Conservation (phyloP, 2,888 invertebrate species). For the Pollenia amentaria region DNA sequence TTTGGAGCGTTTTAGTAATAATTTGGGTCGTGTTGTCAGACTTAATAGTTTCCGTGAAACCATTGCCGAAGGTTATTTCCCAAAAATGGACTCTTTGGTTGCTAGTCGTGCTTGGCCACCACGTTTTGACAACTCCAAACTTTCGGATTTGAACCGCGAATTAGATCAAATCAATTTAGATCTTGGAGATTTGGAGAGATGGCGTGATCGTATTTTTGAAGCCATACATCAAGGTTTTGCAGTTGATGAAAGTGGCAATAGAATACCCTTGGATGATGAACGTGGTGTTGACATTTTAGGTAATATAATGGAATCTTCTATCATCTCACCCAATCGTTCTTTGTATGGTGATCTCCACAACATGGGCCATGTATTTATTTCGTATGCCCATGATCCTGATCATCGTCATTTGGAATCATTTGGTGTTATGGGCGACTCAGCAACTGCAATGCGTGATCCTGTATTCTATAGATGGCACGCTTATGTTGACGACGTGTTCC, state of each 20-base stretch:
- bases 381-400: constrained; percentile 92
- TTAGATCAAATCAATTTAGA: constrained; percentile 89
- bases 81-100: constrained; percentile 92
- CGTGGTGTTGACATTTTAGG: constrained; percentile 92
- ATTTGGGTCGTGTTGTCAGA: constrained; percentile 87
- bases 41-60: constrained; percentile 89
- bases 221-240: constrained; percentile 89
- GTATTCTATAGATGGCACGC: constrained; percentile 94
- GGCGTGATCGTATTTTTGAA: constrained; percentile 90
- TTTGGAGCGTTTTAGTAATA: constrained; percentile 90
- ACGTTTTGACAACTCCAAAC: constrained; percentile 86
- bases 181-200: constrained; percentile 89
- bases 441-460: constrained; percentile 94
- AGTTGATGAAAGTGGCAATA: constrained; percentile 87
- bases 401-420: constrained; percentile 89
- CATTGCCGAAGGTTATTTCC: constrained; percentile 92
- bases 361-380: constrained; percentile 91
- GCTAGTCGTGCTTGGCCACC: constrained; percentile 91
- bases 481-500: constrained; percentile 91
- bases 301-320: constrained; percentile 91
- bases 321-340: constrained; percentile 88
- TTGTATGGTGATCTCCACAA: constrained; percentile 93
- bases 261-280: constrained; percentile 87
- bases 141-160: constrained; percentile 88
- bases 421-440: constrained; percentile 92